Evolutionary conservation across 1,140 invertebrate species (phyloP), one percentile per base, ranked within the genome.

Genomic region (Drosophila arizonae): DNA sequence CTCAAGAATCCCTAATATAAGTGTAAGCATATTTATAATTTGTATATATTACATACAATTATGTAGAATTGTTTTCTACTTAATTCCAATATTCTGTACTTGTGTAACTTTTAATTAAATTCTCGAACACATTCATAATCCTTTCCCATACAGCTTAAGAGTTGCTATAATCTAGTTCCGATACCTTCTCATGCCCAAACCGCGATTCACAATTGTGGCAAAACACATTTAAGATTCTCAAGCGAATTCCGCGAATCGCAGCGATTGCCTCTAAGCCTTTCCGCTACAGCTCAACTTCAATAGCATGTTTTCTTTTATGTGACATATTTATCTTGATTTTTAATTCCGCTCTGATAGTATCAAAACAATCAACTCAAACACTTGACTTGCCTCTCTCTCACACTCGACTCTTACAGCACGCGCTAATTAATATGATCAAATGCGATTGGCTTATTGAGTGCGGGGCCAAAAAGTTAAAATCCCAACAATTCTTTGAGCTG

Each of bases 351-450:
- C 26, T 30, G 24, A 52, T 63, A 30, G 24, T 39, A 39, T 46
- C 33, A 11, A 51, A 51, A 51, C 46, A 60, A 60, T 43, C 33
- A 36, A 36, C 43, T 57, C 52, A 51, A 58, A 24, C 36, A 71
- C 9, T 58, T 39, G 28, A 45, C 24, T 57, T 13, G 26, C 4
- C 21, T 41, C 39, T 10, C 1, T n/a, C 26, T 46, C 21, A 33
- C 48, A 45, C 72, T 76, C 60, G 54, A 72, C 73, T 63, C 24
- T 55, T 54, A 54, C 64, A 52, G 58, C 76, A 72, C 72, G 55
- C 52, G 63, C 61, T 72, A 76, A 79, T 78, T 76, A 62, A 81
- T 69, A 70, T 72, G 56, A 61, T 75, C 72, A 65, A 76, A 72
- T 11, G 72, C 30, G 61, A 63, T 72, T 63, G 67, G 72, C 52